A percentile compares a stretch with the other conserved stretches of the same genome.
These are phyloP conservation scores for Arrhopalites spinosus DNA, from an alignment of 2,888 invertebrate species.

Conservation along the genomic window DNA sequence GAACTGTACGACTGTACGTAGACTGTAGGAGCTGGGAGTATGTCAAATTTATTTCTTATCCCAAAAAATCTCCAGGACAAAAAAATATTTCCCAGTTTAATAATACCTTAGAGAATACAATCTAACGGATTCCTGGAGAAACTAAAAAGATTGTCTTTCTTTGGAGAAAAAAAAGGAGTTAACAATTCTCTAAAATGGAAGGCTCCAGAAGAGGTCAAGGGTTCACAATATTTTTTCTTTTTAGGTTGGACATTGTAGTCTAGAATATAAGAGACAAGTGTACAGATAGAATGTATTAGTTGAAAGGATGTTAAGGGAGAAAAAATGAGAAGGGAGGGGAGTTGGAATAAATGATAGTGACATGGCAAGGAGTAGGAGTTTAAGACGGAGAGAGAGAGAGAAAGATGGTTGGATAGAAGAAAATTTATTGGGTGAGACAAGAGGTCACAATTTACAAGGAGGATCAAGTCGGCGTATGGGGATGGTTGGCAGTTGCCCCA, in stretches of 20 bases:
- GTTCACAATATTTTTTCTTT: not conserved
- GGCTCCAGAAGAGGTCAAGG: not conserved
- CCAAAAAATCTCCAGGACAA: not conserved
- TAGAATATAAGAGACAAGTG: not conserved
- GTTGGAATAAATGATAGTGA: no score
- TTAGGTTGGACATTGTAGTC: not conserved
- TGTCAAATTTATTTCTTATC: not conserved
- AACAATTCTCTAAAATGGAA: no score
- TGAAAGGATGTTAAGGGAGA: not conserved
- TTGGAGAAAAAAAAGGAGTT: not conserved
- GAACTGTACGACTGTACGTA: not conserved
- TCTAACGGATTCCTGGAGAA: not conserved
- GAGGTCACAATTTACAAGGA: constrained; percentile 11
- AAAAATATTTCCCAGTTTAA: not conserved
- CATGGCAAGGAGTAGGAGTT: not conserved
- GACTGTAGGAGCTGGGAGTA: no score
- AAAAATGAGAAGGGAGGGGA: not conserved
- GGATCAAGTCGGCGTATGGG: not conserved
- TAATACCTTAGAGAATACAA: not conserved
- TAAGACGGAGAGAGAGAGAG: no score
- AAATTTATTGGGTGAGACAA: constrained; percentile 5
- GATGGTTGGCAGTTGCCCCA: constrained; percentile 13
- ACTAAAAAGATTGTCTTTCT: not conserved
- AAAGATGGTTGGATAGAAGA: no score
- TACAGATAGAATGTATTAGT: not conserved